Base-by-base conservation (phyloP, 2,113 vertebrate species). In the Takifugu flavidus region DNA sequence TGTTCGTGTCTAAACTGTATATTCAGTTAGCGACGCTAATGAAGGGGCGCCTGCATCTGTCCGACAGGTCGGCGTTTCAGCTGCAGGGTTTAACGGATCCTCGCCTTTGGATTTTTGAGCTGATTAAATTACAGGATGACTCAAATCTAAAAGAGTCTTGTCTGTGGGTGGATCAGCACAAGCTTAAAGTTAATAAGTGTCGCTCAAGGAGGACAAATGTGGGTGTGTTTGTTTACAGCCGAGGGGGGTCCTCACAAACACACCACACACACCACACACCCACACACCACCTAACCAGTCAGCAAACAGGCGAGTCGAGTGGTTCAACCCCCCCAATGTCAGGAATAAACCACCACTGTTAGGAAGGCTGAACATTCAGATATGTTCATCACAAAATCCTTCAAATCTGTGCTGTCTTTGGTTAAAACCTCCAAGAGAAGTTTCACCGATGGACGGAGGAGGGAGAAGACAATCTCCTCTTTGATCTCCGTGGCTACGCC, bases 221-320 rank as follows among this genome's bases (percentile, higher is more conserved):
- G 74, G 74, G 70, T 15, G 64, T 56, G 67, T 75, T 74, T 69
- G 54, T 62, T 58, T 2, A 4, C 3, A 54, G 53, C 64, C 66
- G 0, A 62, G 64, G 64, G 66, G 64, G 59, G 44, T 31, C 55
- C 14, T 58, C 26, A 20, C 49, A 6, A 53, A 69, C 71, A 50
- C 59, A n/a, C 61, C 70, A 50, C 67, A 67, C n/a, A n/a, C n/a
- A n/a, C n/a, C 54, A 57, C 66, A 66, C 56, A 14, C 3, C 56
- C 44, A 69, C 70, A 53, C 63, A 49, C 56, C 55, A n/a, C 42
- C n/a, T 25, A 43, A 1, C 3, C 68, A 79, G 75, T 52, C 27
- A 58, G 43, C 54, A 53, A 49, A 25, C 20, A 2, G 2, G 1
- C 34, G 34, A 39, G 34, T 3, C 34, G 8, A 34, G 28, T 58